Evolutionary conservation across 2,113 vertebrate species (phyloP), one percentile per base, ranked within the genome.

Genomic region (Smithornis capensis): DNA sequence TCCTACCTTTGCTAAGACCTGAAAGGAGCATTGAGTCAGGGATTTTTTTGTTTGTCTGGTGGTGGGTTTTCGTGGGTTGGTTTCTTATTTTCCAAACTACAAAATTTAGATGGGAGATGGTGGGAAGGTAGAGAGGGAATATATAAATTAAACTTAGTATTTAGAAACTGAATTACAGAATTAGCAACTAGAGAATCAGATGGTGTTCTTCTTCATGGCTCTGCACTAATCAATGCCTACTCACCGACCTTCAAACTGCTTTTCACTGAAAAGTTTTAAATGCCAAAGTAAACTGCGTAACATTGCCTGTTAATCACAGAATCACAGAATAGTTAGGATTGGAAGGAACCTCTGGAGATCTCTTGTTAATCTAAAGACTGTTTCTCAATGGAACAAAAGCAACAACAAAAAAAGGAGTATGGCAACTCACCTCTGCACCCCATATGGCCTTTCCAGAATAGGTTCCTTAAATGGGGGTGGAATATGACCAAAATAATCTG

Each of bases 401-500:
- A 70, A 29, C 7, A 69, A 52, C 7, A 40, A 27, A 49, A 81
- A 65, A 56, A 28, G 2, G 11, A 71, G 37, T 31, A 29, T 9
- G 4, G 21, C 25, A 95, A 86, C 98, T 99, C 92, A 99, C 99
- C 99, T 99, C 96, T 99, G 99, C 8, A 99, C 99, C 12, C 99
- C 99, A 62, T 99, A 99, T 6, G 98, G 98, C 92, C 99, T 99
- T 97, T 99, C 99, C 96, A 99, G 84, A 93, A 99, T 99, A 68
- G 98, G 99, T 60, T 99, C 99, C 80, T 98, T 98, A 96, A 99
- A 99, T 18, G 98, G 97, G 49, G 99, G 99, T 19, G 99, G 98
- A 91, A 99, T 96, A 71, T 99, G 99, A 50, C 99, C 99, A 96
- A 99, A 99, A 97, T 99, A 99, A 97, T 99, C 99, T 56, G 99